Evolutionary conservation across 2,113 vertebrate species (phyloP).

Genomic region (Stercorarius parasiticus): DNA sequence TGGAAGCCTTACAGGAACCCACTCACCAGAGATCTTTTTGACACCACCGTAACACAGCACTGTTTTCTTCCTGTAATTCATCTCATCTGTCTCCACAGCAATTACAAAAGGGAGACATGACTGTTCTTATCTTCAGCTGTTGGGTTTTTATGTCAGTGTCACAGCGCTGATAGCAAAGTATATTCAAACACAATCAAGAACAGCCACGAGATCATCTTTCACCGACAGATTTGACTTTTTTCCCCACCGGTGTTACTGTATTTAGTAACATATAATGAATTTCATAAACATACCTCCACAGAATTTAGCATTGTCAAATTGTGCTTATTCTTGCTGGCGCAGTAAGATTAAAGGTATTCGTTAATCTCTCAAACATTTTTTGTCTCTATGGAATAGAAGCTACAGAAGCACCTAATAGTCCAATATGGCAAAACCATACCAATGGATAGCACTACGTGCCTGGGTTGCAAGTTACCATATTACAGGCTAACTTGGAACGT

Average conservation of each 20-base stretch:
- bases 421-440: neutral
- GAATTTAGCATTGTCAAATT: neutral
- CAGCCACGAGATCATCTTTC: neutral
- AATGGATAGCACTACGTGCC: rapidly evolving
- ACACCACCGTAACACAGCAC: neutral
- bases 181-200: neutral
- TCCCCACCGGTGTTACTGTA: neutral
- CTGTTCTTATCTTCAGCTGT: neutral
- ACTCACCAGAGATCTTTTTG: neutral
- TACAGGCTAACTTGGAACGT: neutral
- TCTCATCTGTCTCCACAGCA: rapidly evolving
- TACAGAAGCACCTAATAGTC: neutral
- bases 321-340: neutral
- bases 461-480: neutral
- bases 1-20: neutral
- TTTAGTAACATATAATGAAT: neutral
- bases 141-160: neutral
- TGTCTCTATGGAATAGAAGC: neutral
- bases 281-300: neutral
- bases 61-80: neutral
- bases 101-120: neutral
- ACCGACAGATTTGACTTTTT: neutral
- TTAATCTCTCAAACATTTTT: neutral
- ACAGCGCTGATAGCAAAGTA: neutral
- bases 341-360: neutral